Conservation (phyloP, 2,888 invertebrate species). For the Synergus itoensis region DNA sequence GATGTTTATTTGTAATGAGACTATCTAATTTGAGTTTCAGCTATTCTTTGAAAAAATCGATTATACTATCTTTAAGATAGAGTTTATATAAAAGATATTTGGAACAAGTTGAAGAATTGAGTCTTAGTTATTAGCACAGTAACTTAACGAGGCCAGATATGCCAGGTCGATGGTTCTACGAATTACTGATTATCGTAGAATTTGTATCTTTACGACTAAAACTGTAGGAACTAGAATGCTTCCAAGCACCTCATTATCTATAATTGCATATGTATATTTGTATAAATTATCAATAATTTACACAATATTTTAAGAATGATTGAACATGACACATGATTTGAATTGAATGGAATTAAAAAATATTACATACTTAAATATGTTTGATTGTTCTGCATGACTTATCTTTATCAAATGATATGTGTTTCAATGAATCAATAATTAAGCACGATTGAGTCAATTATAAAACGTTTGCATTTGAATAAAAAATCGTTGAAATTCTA, state of each 20-base stretch:
- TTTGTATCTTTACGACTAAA: neutral
- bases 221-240: neutral
- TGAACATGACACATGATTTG: too few species aligned
- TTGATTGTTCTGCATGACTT: too few species aligned
- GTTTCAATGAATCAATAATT: too few species aligned
- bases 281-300: neutral
- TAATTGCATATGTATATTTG: neutral
- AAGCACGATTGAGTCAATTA: too few species aligned
- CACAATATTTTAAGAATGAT: too few species aligned
- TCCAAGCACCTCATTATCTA: neutral
- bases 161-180: neutral
- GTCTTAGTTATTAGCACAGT: neutral
- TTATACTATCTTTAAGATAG: neutral
- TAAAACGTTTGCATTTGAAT: too few species aligned
- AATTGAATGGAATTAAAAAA: too few species aligned
- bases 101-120: neutral
- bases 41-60: neutral
- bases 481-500: too few species aligned
- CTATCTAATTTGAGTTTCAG: neutral
- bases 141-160: neutral
- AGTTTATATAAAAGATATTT: neutral
- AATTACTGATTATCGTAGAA: neutral
- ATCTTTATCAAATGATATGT: too few species aligned
- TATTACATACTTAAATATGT: too few species aligned
- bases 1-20: neutral